Evolutionary conservation across 2,888 invertebrate genomes (phyloP).

Genomic region (Camptogramma bilineatum): DNA sequence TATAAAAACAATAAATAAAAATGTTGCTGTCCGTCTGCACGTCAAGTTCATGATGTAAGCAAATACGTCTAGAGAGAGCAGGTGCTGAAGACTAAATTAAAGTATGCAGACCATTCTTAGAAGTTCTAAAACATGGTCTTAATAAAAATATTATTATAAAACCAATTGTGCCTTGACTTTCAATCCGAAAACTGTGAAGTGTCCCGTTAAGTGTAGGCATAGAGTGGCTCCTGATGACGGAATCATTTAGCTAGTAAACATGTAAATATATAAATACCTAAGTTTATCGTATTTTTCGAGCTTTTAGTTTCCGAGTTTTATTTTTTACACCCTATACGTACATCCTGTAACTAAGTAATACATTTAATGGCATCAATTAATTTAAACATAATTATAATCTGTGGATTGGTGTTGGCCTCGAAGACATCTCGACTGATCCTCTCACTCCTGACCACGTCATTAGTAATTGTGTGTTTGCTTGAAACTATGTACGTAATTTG

Average conservation of each 20-base stretch:
- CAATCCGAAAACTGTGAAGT: too few species aligned
- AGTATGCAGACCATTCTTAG: too few species aligned
- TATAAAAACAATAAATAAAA: background rate
- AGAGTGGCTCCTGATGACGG: too few species aligned
- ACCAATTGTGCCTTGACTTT: too few species aligned
- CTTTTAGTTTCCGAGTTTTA: background rate
- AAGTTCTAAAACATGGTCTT: too few species aligned
- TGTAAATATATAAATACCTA: too few species aligned
- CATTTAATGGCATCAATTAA: constrained; percentile 13
- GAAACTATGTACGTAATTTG: background rate
- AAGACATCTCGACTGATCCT: constrained; percentile 47
- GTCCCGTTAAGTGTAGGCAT: too few species aligned
- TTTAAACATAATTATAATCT: constrained; percentile 25
- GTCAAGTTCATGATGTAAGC: background rate
- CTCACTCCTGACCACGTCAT: constrained; percentile 47
- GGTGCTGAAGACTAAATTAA: too few species aligned
- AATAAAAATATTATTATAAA: too few species aligned
- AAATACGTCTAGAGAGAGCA: too few species aligned
- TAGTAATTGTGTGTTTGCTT: constrained; percentile 9
- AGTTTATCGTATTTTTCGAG: background rate
- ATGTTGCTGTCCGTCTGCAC: background rate
- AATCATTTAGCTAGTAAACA: too few species aligned
- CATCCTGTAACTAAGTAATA: constrained; percentile 1
- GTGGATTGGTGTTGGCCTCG: constrained; percentile 52
- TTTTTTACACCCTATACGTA: background rate